Base-by-base conservation (phyloP, 2,888 invertebrate species). In the Lingula anatina region DNA sequence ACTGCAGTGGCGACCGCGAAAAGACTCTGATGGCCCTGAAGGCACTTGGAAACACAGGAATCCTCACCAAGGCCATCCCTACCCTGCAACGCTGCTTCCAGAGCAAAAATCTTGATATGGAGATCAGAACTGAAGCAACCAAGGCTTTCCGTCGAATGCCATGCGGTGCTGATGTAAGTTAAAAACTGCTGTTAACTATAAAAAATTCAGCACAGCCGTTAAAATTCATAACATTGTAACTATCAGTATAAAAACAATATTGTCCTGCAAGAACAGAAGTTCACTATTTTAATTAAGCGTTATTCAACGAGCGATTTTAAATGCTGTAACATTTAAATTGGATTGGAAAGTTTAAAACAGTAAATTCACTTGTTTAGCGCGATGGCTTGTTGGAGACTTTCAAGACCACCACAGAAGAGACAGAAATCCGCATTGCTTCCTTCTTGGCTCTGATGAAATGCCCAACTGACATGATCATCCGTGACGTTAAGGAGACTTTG, bases 391-490 rank as follows among this genome's bases (percentile, higher is more conserved):
- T n/a, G n/a, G n/a, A n/a, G n/a, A n/a, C n/a, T n/a, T n/a, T n/a
- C 74, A 81, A 84, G 9, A 85, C 88, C 64, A 82, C 82, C 47
- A 81, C 83, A 2, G 81, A 86, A 53, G 87, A 94, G 67, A 81
- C 88, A 0, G 94, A 95, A 80, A 78, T 95, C 23, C 83, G 95
- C 25, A 87, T 94, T 41, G 86, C 87, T 5, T 86, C 92, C 1
- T 95, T 94, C 73, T 76, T 93, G 38, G 89, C 90, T 76, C 82
- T 90, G 3, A 94, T 94, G 90, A 83, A 83, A 47, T 96, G 95
- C 71, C 92, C 93, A 0, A 85, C 86, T 61, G 85, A 89, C 58
- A 81, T 84, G 41, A 83, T 87, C 0, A 81, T 95, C 0, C 80
- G 85, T 48, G 83, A 83, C 47, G 85, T 95, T 41, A 86, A 87